phyloP scores from a whole-genome alignment of 2,888 invertebrate species.

The Lypha dubia region DNA sequence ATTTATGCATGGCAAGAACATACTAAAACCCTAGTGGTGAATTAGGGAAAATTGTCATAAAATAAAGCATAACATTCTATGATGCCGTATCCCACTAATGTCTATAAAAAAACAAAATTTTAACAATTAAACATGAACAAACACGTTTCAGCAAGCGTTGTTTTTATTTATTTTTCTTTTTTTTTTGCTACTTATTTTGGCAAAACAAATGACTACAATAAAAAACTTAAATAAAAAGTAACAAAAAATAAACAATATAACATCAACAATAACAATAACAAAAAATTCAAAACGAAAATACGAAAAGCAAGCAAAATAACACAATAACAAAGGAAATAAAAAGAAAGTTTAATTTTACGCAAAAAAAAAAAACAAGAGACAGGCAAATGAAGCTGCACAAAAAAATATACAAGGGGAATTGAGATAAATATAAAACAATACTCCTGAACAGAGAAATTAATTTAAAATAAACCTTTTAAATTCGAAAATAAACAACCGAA shows the following conservation, averaged over 20 bases:
- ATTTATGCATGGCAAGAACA: background rate
- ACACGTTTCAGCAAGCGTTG: slow-evolving; percentile 54
- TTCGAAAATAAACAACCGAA: background rate
- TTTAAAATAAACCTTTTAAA: background rate
- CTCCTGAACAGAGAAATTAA: background rate
- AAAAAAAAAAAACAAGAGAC: background rate
- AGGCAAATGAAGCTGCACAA: background rate
- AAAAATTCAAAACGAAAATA: slow-evolving; percentile 11
- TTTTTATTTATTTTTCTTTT: background rate
- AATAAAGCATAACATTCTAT: background rate
- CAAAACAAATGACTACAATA: slow-evolving; percentile 34
- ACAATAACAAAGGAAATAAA: slow-evolving; percentile 33
- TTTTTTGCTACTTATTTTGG: too few relatives aligned
- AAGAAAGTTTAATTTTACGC: slow-evolving; percentile 14
- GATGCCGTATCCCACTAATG: background rate
- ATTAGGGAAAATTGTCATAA: slow-evolving; percentile 14
- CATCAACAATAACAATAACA: too few relatives aligned
- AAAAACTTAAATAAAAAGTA: slow-evolving; percentile 23
- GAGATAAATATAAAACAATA: background rate
- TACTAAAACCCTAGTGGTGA: background rate
- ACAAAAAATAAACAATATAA: slow-evolving; percentile 12
- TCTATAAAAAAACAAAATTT: slow-evolving; percentile 9
- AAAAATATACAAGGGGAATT: too few relatives aligned
- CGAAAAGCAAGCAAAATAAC: slow-evolving; percentile 14
- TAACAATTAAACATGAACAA: slow-evolving; percentile 44